Evolutionary conservation across 2,113 vertebrate genomes (phyloP).

Genomic region (Psammodynastes pulverulentus): DNA sequence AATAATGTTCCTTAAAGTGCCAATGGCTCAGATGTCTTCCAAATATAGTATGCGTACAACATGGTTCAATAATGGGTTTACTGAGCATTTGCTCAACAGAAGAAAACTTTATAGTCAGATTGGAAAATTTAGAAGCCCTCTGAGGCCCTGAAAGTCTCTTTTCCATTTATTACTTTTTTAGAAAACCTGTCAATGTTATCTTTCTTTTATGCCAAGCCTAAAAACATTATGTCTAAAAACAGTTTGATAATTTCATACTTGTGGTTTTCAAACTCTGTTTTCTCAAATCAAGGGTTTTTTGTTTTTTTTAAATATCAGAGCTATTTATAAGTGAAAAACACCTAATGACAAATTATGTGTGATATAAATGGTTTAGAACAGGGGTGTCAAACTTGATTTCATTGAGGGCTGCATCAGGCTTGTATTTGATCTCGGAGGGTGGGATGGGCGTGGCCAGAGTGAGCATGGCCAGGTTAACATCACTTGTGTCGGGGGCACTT

Average conservation of each 20-base stretch:
- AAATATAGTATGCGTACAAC: slow-evolving; percentile 44
- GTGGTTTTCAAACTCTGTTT: not conserved
- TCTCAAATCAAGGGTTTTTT: not conserved
- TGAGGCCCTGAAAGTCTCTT: not conserved
- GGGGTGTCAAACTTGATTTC: too few species aligned
- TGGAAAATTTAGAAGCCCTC: slow-evolving; percentile 2
- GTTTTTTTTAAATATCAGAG: not conserved
- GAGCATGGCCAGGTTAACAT: too few species aligned
- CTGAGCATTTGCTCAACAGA: slow-evolving; percentile 24
- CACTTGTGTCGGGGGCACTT: too few species aligned
- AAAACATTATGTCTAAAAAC: not conserved
- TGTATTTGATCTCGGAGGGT: too few species aligned
- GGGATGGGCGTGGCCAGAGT: too few species aligned
- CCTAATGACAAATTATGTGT: not conserved
- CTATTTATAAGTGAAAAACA: not conserved
- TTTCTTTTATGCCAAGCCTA: not conserved
- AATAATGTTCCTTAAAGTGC: slow-evolving; percentile 50
- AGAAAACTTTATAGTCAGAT: slow-evolving; percentile 1
- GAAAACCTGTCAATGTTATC: not conserved
- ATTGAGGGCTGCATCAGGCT: too few species aligned
- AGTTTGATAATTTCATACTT: not conserved
- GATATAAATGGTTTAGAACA: not conserved
- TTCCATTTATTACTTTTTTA: not conserved
- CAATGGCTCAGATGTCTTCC: slow-evolving; percentile 57
- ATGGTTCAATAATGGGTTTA: slow-evolving; percentile 34